Conservation (phyloP, 2,888 invertebrate species). For the Diachrysia chrysitis region DNA sequence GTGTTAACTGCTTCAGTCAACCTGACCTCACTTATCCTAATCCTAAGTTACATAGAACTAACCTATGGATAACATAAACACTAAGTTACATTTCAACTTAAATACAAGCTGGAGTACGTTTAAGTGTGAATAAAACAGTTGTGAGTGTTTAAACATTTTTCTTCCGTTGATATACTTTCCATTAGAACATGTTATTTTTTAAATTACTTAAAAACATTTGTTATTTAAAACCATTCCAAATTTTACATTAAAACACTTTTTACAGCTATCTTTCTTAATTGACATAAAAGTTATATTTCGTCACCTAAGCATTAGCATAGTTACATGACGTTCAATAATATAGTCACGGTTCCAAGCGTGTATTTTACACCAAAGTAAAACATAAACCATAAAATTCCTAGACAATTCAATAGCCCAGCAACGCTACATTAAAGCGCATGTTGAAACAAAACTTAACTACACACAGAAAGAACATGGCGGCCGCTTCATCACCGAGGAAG, state of each 20-base stretch:
- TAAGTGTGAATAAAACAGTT: background rate
- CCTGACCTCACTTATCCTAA: slow-evolving; percentile 28
- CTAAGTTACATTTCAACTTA: slow-evolving; percentile 21
- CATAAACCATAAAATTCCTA: slow-evolving; percentile 16
- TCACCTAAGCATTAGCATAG: too few species aligned
- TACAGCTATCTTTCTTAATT: too few species aligned
- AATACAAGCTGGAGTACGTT: slow-evolving; percentile 1
- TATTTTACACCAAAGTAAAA: background rate
- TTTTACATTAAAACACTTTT: too few species aligned
- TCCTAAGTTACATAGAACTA: slow-evolving; percentile 37
- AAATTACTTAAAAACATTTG: too few species aligned
- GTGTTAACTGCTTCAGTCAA: slow-evolving; percentile 16
- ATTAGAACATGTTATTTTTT: too few species aligned
- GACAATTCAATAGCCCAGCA: slow-evolving; percentile 17
- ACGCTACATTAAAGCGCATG: slow-evolving; percentile 34
- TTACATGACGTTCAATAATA: background rate
- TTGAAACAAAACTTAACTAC: slow-evolving; percentile 41
- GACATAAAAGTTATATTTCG: too few species aligned
- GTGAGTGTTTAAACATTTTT: background rate
- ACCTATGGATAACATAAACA: slow-evolving; percentile 23
- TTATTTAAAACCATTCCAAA: too few species aligned
- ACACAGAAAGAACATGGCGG: slow-evolving; percentile 52
- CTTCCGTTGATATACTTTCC: too few species aligned
- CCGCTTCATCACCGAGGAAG: slow-evolving; percentile 67
- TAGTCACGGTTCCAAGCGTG: background rate